A percentile compares a stretch with the other conserved stretches of the same genome.
Conservation (phyloP, 2,888 invertebrate species). For the Labia minor region DNA sequence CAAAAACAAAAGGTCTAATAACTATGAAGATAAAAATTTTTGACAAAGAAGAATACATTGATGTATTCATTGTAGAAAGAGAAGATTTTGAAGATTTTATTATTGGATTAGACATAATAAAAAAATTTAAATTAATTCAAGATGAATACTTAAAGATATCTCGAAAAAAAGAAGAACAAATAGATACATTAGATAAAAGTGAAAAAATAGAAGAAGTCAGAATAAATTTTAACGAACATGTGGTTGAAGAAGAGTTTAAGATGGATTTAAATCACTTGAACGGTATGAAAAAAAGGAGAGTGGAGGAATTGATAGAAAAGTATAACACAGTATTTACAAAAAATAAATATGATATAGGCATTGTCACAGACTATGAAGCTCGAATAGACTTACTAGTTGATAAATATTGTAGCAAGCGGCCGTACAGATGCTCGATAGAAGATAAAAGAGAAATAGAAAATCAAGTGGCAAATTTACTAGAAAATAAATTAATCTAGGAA, state of each 20-base stretch:
- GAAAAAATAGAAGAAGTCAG: constrained; percentile 19
- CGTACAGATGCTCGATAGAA: neutral
- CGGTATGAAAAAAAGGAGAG: constrained; percentile 14
- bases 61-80: constrained; percentile 27
- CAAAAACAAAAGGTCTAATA: constrained; percentile 26
- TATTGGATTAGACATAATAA: constrained; percentile 26
- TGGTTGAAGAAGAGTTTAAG: constrained; percentile 17
- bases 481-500: neutral
- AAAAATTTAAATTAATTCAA: constrained; percentile 26
- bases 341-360: constrained; percentile 13
- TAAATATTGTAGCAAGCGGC: no score
- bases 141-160: constrained; percentile 26
- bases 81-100: no score
- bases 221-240: constrained; percentile 19
- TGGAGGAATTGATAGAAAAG: constrained; percentile 18
- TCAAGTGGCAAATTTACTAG: neutral
- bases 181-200: no score
- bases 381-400: neutral
- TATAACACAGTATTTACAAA: constrained; percentile 20
- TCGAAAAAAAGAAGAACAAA: constrained; percentile 21
- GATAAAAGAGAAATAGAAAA: neutral
- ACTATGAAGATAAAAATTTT: constrained; percentile 27
- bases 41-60: constrained; percentile 26
- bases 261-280: constrained; percentile 18
- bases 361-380: neutral